Base-by-base conservation (phyloP, 1,140 invertebrate genomes). In the Drosophila lacteicornis region DNA sequence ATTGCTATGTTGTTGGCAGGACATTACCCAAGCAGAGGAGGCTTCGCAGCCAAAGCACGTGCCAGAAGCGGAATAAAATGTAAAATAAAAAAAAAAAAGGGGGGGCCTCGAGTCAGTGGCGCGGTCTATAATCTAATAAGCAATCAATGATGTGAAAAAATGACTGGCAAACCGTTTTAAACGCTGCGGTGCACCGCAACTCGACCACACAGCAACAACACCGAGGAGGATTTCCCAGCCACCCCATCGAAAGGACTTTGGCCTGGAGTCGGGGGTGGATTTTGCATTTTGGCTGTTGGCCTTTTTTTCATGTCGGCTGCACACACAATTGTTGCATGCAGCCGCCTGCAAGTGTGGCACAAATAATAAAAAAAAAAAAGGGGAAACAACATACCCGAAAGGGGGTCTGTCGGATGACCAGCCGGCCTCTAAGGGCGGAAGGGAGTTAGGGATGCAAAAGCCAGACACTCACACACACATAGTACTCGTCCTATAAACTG, bases 141-240 rank as follows among this genome's bases (percentile, higher is more conserved):
- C 83, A 87, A 87, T 87, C 83, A 87, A 87, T 87, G 83, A 87
- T 83, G 83, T 84, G 83, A 87, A 87, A 87, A 87, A 87, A 87
- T 87, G 80, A 87, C 83, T 87, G 83, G 73, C 77, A 88, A 87
- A 81, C 84, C 83, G 66, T 78, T 87, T 87, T 83, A 88, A 87
- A 78, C 80, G 77, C 77, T 88, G 83, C 61, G 83, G 80, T 88
- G 84, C 77, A 88, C 83, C 84, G 58, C 84, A 82, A 62, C 60
- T 69, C 63, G 63, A 63, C 80, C 61, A 58, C 67, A 82, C 67
- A 78, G 45, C 40, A 46, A 27, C 65, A 46, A 47, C 47, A 49
- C 22, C 17, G 12, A 53, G 19, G 19, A 61, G 46, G 33, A 50
- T 53, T 57, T 46, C 4, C 57, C 40, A 8, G 33, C 43, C 57